Base-by-base conservation (phyloP, 1,140 invertebrate species). In the Diplogasteroides magnus region DNA sequence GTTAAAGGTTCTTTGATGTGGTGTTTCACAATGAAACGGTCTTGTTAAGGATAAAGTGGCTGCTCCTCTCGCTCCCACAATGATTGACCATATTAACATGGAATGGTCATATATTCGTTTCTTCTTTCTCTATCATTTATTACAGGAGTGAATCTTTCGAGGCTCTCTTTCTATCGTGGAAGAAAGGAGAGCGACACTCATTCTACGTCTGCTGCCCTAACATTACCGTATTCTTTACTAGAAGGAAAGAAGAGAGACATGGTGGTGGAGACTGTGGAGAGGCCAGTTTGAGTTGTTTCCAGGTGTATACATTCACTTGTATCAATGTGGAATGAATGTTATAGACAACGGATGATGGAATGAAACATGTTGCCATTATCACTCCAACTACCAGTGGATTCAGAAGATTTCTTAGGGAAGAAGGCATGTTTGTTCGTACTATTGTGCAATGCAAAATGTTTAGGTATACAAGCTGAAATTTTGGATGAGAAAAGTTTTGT, bases 131-230 rank as follows among this genome's bases (percentile, higher is more conserved):
- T 19, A 48, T 48, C 37, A 19, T 48, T 48, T n/a, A 6, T 48
- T 48, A 48, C 37, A 48, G 37, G 37, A 48, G 37, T 48, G 37
- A 48, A 48, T 48, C 37, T 19, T 25, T 65, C 29, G 70, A 62
- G 31, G 37, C 62, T 15, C 59, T 72, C 1, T 72, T 62, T 60
- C 61, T 64, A 15, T 67, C 70, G 6, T 72, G 65, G 25, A 72
- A 72, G 27, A 72, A 68, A 31, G 70, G 70, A 25, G 32, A 63
- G 3, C 26, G 70, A 6, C 57, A 63, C 15, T 15, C 19, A 1
- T 72, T 72, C 31, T 72, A 72, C 61, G 70, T 72, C 11, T 64
- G 57, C 1, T 67, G 67, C 13, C 67, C 70, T 25, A 57, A 27
- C 0, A 63, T 67, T 31, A 72, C 68, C 65, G 70, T 67, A 0